Conservation (phyloP, 1,140 invertebrate genomes). For the Diploscapter pachys region DNA sequence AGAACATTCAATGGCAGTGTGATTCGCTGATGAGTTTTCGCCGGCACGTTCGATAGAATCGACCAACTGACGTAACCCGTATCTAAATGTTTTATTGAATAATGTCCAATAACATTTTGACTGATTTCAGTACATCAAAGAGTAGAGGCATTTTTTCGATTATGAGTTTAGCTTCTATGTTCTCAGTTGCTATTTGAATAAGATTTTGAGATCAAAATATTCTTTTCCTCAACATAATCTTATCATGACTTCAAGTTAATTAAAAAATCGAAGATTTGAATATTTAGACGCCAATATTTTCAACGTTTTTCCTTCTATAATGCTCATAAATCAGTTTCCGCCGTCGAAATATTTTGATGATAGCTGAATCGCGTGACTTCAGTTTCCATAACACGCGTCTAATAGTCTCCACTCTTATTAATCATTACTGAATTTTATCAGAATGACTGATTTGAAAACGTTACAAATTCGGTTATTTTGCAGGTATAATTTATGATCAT, state of each 20-base stretch:
- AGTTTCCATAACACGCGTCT: not conserved
- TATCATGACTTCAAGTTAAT: too few species aligned
- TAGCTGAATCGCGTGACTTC: not conserved
- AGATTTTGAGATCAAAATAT: not conserved
- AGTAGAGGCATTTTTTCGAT: not conserved
- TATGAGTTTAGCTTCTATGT: not conserved
- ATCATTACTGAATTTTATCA: not conserved
- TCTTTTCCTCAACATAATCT: too few species aligned
- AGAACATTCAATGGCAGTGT: conserved; percentile 72
- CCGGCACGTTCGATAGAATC: conserved; percentile 21
- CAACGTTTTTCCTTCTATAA: too few species aligned
- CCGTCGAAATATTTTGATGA: too few species aligned
- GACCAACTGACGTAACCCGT: conserved; percentile 39
- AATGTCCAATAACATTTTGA: not conserved
- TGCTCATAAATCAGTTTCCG: too few species aligned
- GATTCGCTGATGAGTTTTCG: conserved; percentile 12
- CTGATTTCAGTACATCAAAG: not conserved
- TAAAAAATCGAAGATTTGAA: too few species aligned
- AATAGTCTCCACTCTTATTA: conserved; percentile 1
- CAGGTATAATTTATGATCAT: not conserved
- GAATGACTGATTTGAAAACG: not conserved
- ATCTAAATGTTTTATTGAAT: conserved; percentile 23
- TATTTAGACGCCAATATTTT: too few species aligned
- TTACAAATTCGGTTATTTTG: not conserved
- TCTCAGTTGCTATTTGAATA: not conserved